phyloP scores from a whole-genome alignment of 2,888 invertebrate species.

The Cyclophora albipunctata region DNA sequence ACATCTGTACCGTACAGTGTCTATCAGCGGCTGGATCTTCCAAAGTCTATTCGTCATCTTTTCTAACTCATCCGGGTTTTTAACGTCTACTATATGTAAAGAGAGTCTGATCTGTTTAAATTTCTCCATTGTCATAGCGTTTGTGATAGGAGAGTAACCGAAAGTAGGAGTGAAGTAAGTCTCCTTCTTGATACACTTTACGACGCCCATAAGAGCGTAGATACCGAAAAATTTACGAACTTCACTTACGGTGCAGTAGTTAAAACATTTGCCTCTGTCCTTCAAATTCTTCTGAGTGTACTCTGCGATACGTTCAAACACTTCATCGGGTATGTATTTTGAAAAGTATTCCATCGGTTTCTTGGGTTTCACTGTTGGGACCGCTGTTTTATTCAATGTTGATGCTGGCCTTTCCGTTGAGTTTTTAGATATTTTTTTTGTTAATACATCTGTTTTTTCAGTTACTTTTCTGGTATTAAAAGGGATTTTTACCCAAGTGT shows the following conservation, averaged over 20 bases:
- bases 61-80: conserved; percentile 10
- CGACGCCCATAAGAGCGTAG: conserved; percentile 10
- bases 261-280: conserved; percentile 1
- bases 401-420: too few species aligned
- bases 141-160: conserved; percentile 10
- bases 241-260: conserved; percentile 5
- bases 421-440: conserved; percentile 4
- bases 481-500: conserved; percentile 9
- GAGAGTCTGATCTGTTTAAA: conserved; percentile 11
- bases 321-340: conserved; percentile 8
- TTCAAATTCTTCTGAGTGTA: conserved; percentile 6
- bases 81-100: conserved; percentile 5
- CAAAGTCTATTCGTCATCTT: conserved; percentile 10
- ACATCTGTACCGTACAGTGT: conserved; percentile 24
- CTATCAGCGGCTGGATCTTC: conserved; percentile 24
- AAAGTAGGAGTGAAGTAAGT: conserved; percentile 10
- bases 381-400: not conserved
- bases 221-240: conserved; percentile 13
- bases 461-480: conserved; percentile 6
- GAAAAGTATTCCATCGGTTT: conserved; percentile 9
- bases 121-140: conserved; percentile 9
- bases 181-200: conserved; percentile 9
- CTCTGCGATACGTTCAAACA: conserved; percentile 13
- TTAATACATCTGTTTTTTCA: not conserved
- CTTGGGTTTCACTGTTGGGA: conserved; percentile 5